Evolutionary conservation across 2,113 vertebrate species (phyloP).

Genomic region (Gadus chalcogrammus): DNA sequence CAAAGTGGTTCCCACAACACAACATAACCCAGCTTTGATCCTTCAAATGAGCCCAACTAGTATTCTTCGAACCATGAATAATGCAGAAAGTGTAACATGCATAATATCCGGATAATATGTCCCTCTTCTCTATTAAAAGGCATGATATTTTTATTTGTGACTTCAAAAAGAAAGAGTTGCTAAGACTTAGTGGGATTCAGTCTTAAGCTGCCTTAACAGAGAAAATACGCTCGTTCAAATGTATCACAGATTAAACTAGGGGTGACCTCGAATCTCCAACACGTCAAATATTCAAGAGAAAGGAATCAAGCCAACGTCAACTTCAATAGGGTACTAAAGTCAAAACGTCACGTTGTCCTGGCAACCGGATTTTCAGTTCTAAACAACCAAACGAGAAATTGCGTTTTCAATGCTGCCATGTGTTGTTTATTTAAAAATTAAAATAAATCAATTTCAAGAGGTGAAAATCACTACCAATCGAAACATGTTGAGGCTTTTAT

Average conservation of each 20-base stretch:
- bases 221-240: neutral
- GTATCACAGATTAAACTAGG: neutral
- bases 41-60: slow-evolving; percentile 21
- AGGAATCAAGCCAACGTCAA: no score
- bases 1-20: neutral
- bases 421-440: no score
- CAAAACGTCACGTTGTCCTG: no score
- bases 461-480: no score
- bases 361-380: no score
- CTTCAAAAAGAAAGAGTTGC: neutral
- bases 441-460: no score
- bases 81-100: slow-evolving; percentile 19
- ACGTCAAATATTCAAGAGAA: no score
- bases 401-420: no score
- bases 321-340: no score
- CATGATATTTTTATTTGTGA: slow-evolving; percentile 1
- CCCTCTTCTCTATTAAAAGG: slow-evolving; percentile 9
- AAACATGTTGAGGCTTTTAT: no score
- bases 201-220: neutral
- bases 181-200: neutral
- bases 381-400: no score
- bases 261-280: no score
- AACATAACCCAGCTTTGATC: slow-evolving; percentile 16
- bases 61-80: slow-evolving; percentile 28
- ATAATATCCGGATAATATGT: slow-evolving; percentile 23